Conservation (phyloP, 2,797 vertebrate species). For the Antennarius maculatus region DNA sequence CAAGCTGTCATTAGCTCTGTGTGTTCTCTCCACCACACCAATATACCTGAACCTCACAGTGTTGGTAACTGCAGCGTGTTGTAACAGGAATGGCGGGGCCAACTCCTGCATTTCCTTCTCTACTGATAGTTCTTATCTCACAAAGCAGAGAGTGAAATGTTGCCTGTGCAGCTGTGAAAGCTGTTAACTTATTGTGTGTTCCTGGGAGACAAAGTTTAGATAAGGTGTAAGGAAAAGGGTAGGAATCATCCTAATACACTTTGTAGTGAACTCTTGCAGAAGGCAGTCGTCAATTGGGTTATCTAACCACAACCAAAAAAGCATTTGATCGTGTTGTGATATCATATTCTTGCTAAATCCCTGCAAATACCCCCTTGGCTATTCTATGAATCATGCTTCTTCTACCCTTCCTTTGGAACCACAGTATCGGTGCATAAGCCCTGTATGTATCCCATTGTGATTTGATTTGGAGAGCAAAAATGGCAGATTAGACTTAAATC, state of each 20-base stretch:
- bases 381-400: slow-evolving; percentile 46
- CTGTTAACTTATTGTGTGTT: slow-evolving; percentile 44
- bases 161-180: slow-evolving; percentile 60
- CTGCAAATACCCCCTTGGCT: slow-evolving; percentile 36
- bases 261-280: slow-evolving; percentile 24
- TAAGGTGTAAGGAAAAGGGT: slow-evolving; percentile 37
- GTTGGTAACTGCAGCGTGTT: slow-evolving; percentile 51
- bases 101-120: slow-evolving; percentile 44
- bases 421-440: slow-evolving; percentile 64
- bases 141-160: slow-evolving; percentile 54
- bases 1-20: slow-evolving; percentile 51
- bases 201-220: slow-evolving; percentile 35
- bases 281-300: slow-evolving; percentile 22
- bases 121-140: slow-evolving; percentile 69
- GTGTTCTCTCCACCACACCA: slow-evolving; percentile 17
- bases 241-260: slow-evolving; percentile 31
- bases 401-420: slow-evolving; percentile 53
- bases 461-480: slow-evolving; percentile 79
- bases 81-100: slow-evolving; percentile 55
- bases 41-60: slow-evolving; percentile 54
- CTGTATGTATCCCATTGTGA: slow-evolving; percentile 72
- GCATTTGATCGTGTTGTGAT: slow-evolving; percentile 40
- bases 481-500: slow-evolving; percentile 81
- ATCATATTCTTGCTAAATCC: slow-evolving; percentile 55
- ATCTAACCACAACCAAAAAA: slow-evolving; percentile 29